Evolutionary conservation across 2,888 invertebrate genomes (phyloP).

Genomic region (Clostera curtula): DNA sequence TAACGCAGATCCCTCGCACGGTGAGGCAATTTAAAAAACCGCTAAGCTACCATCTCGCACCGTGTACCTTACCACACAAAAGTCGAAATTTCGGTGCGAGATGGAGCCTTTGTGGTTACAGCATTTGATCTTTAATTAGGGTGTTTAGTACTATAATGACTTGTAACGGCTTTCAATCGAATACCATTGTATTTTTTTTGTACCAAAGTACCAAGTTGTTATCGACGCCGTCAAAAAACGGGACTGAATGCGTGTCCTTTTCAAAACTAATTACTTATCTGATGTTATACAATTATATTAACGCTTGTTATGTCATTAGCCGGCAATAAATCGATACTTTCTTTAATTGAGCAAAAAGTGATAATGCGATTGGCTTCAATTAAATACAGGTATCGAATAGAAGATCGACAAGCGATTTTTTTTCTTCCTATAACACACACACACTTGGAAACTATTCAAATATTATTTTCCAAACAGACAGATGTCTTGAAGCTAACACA

Average conservation of each 20-base stretch:
- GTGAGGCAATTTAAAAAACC: constrained; percentile 52
- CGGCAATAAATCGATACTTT: constrained; percentile 12
- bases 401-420: too few relatives aligned
- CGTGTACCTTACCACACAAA: constrained; percentile 56
- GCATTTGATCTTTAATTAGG: constrained; percentile 69
- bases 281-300: constrained; percentile 25
- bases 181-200: constrained; percentile 52
- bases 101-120: constrained; percentile 63
- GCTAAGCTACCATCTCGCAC: constrained; percentile 44
- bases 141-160: constrained; percentile 61
- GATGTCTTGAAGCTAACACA: too few relatives aligned
- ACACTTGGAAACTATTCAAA: too few relatives aligned
- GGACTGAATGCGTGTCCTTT: constrained; percentile 33
- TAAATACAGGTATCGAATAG: neutral
- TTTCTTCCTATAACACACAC: too few relatives aligned
- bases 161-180: constrained; percentile 60
- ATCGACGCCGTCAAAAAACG: constrained; percentile 39
- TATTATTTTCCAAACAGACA: too few relatives aligned
- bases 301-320: constrained; percentile 15
- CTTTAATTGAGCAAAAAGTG: constrained; percentile 6
- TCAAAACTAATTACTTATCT: constrained; percentile 33
- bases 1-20: constrained; percentile 30
- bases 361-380: neutral
- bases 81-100: constrained; percentile 50
- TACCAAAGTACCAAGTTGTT: constrained; percentile 35